phyloP scores from a whole-genome alignment of 2,113 vertebrate species.

The Coturnix japonica region DNA sequence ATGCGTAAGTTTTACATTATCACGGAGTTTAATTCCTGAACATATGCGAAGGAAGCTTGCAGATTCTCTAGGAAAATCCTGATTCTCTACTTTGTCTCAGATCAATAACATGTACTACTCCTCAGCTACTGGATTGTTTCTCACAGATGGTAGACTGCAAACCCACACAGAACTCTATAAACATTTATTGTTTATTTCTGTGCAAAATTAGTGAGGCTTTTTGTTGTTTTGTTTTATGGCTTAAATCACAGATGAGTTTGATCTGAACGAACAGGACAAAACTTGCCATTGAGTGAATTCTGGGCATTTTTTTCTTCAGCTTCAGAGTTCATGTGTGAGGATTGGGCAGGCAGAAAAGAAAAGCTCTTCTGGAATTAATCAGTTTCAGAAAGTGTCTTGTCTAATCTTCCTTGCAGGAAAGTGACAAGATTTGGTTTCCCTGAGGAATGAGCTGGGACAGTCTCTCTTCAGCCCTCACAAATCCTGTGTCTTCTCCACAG shows the following conservation, averaged over 20 bases:
- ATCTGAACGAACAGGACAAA: neutral
- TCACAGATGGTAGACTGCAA: neutral
- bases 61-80: neutral
- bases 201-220: neutral
- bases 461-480: neutral
- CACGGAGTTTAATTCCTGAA: neutral
- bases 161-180: conserved; percentile 9
- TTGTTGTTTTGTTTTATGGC: neutral
- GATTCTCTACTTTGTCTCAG: neutral
- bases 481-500: neutral
- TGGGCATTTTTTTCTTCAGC: neutral
- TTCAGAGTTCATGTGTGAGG: neutral
- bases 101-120: neutral
- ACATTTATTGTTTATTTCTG: conserved; percentile 6
- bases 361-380: neutral
- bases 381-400: neutral
- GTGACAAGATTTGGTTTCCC: neutral
- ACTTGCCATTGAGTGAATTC: neutral
- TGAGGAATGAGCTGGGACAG: neutral
- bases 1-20: neutral
- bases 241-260: conserved; percentile 46
- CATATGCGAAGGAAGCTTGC: neutral
- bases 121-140: neutral
- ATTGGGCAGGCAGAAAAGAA: neutral
- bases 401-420: neutral